phyloP scores from a whole-genome alignment of 1,140 invertebrate genomes.

The Drosophila eugracilis region DNA sequence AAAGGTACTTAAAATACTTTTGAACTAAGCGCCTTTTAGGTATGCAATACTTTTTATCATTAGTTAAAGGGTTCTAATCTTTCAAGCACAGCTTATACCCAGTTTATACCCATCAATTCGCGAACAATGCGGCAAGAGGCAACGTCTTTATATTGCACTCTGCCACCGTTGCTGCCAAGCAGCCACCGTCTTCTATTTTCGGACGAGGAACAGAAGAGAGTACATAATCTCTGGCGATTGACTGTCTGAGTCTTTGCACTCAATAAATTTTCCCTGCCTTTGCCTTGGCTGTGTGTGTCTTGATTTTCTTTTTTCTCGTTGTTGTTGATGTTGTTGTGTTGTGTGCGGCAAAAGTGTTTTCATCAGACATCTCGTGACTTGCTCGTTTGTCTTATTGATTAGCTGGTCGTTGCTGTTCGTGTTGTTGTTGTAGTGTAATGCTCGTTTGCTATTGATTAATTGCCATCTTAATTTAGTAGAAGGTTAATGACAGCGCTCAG shows the following conservation, averaged over 20 bases:
- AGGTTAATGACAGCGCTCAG: slow-evolving; percentile 51
- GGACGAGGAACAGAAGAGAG: slow-evolving; percentile 19
- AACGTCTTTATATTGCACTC: slow-evolving; percentile 42
- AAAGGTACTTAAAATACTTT: no score
- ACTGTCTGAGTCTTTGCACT: slow-evolving; percentile 45
- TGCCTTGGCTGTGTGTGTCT: neutral
- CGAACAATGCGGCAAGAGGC: slow-evolving; percentile 42
- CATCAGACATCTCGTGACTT: slow-evolving; percentile 65
- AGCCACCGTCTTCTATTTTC: slow-evolving; percentile 39
- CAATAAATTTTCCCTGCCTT: slow-evolving; percentile 59
- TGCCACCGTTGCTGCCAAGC: slow-evolving; percentile 19
- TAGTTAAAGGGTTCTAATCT: neutral
- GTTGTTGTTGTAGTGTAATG: slow-evolving; percentile 32
- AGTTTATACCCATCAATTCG: slow-evolving; percentile 23
- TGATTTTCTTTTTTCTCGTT: no score
- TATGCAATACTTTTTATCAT: neutral
- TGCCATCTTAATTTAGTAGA: slow-evolving; percentile 50
- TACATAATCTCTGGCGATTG: slow-evolving; percentile 50
- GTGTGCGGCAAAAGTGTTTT: slow-evolving; percentile 34
- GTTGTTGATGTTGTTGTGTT: neutral
- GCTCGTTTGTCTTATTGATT: slow-evolving; percentile 72
- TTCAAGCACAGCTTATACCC: neutral
- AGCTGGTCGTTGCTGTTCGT: slow-evolving; percentile 34
- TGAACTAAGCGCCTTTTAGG: no score
- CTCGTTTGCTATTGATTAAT: slow-evolving; percentile 56